Base-by-base conservation (phyloP, 2,113 vertebrate genomes). In the Delphinapterus leucas region DNA sequence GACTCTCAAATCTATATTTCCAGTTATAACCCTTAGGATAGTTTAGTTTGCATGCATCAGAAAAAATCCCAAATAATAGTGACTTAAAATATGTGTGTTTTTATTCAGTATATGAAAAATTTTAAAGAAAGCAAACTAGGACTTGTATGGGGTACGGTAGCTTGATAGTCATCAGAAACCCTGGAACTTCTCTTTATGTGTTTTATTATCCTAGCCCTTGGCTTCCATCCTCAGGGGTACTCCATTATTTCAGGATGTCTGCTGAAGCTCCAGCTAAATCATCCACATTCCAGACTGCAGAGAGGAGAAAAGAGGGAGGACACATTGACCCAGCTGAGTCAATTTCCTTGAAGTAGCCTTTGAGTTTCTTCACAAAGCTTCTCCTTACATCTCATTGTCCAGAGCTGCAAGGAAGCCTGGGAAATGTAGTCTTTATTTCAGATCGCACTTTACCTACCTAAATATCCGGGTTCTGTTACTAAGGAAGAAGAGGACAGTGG, bases 241-340 rank as follows among this genome's bases (percentile, higher is more conserved):
- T 36, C 90, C 60, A 53, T 87, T 91, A 76, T 82, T 96, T 91
- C 82, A 91, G 58, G 20, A 65, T 90, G 41, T 60, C 67, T 87
- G 49, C 49, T 90, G 38, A 28, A 81, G 13, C 53, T 77, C 67
- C 68, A 97, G 38, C 17, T 8, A 26, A 53, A 41, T 84, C 53
- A 47, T 88, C 61, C 41, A 74, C 58, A 80, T 53, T 55, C 58
- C 38, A 68, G 25, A 86, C 49, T 68, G 7, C 49, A 58, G 21
- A 61, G 18, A 49, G n/a, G 58, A 90, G 65, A 81, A 86, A 58
- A 86, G 8, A 65, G 17, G 31, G 11, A 55, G 8, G 25, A 94
- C 9, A n/a, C 77, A 80, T n/a, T 55, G 76, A 79, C 12, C n/a
- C 65, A 68, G n/a, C 3, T 17, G 61, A 63, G 47, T 80, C 36